Conservation (phyloP, 2,797 vertebrate species). For the Crocidura indochinensis region DNA sequence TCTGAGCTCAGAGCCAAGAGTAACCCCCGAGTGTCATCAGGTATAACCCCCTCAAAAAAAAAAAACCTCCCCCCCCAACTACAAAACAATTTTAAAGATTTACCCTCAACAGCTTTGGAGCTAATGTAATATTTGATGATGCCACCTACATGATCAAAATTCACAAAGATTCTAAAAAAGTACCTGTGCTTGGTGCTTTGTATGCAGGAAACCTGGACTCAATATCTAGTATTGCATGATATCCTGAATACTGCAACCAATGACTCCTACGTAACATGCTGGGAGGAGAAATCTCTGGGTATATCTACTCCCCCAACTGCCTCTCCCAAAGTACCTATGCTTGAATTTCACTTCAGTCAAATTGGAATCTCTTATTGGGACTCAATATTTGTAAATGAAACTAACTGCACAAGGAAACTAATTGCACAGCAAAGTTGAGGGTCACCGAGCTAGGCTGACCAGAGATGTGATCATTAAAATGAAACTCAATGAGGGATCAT, state of each 20-base stretch:
- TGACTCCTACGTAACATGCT: no score
- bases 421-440: neutral
- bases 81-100: neutral
- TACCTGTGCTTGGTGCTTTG: neutral
- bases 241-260: no score
- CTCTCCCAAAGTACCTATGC: neutral
- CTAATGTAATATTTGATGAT: neutral
- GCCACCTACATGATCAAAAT: constrained; percentile 21
- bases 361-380: neutral
- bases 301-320: no score
- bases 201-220: no score
- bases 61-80: no score
- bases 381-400: neutral
- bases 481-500: no score
- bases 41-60: no score
- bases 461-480: neutral
- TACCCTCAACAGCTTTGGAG: neutral
- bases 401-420: neutral
- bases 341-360: neutral
- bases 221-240: no score
- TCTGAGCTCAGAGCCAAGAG: no score
- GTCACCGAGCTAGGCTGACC: neutral
- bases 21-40: no score
- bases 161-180: neutral
- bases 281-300: no score